Percentiles rank a stretch among this genome's conserved stretches.
Conservation (phyloP, 2,113 vertebrate species). For the Planiliza haematocheilus region DNA sequence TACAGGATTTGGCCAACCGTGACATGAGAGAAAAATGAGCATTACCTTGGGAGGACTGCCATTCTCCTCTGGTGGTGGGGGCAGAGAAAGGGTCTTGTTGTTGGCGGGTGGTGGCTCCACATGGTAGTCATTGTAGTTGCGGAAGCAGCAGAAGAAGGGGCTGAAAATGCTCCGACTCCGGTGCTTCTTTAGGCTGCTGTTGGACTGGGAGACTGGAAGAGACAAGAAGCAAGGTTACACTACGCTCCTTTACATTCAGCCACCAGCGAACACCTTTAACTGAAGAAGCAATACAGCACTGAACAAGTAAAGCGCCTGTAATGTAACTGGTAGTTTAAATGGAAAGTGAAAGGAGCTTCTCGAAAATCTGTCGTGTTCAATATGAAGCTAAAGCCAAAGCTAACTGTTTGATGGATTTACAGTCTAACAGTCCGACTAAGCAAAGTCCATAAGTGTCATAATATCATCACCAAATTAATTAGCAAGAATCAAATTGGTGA, state of each 20-base stretch:
- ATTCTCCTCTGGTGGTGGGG: constrained; percentile 93
- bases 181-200: constrained; percentile 95
- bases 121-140: constrained; percentile 95
- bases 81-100: constrained; percentile 88
- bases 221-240: constrained; percentile 8
- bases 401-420: too few species aligned
- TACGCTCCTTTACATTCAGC: background rate
- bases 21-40: constrained; percentile 41
- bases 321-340: too few species aligned
- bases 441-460: too few species aligned
- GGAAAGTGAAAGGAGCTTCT: too few species aligned
- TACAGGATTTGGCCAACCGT: constrained; percentile 31
- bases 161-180: constrained; percentile 94
- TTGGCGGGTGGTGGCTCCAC: constrained; percentile 88
- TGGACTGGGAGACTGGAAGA: constrained; percentile 89
- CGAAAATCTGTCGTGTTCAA: too few species aligned
- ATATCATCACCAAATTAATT: too few species aligned
- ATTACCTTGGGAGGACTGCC: constrained; percentile 94
- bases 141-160: constrained; percentile 99
- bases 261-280: background rate
- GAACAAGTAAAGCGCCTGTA: too few species aligned
- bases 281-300: background rate
- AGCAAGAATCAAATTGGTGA: too few species aligned
- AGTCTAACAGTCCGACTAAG: too few species aligned
- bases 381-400: too few species aligned